Evolutionary conservation across 2,797 vertebrate species (phyloP), one percentile per base, ranked within the genome.

Genomic region (Pteropus rufus): DNA sequence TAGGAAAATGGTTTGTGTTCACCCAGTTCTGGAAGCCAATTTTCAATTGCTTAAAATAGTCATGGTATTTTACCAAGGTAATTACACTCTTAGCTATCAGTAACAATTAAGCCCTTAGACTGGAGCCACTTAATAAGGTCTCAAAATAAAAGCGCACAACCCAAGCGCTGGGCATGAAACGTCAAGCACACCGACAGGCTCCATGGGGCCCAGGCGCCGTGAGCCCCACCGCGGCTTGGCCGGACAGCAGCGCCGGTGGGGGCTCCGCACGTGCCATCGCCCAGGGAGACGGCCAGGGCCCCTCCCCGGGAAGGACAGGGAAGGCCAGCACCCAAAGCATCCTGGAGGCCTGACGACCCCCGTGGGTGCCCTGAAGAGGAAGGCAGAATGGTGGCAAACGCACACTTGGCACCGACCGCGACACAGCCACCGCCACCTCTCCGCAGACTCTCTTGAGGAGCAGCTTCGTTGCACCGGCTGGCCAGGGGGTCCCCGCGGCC

Each of bases 31-130:
- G 82, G 95, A 98, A 98, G 97, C 98, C 98, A 98, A 98, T 98
- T 98, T 98, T 97, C 98, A 98, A 98, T 98, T 98, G 98, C 98
- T 98, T 98, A 98, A 99, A 98, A 99, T 98, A 99, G 98, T 98
- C 97, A 97, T 98, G 98, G 98, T 99, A 98, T 98, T 99, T 98
- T 98, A 98, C 98, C 97, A 98, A 98, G 97, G 98, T 98, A 98
- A 99, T 99, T 99, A 99, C 96, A 98, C 98, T 98, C 98, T 98
- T 97, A 98, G 98, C 98, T 98, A 98, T 98, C 98, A 98, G 98
- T 98, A 98, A 98, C 98, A 99, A 99, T 99, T 98, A 98, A 98
- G 98, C 97, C 89, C 98, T 98, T 97, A 98, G 97, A 98, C 92
- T 96, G 84, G 95, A 98, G 98, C 93, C 41, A 89, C 97, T 98